Evolutionary conservation across 2,113 vertebrate genomes (phyloP).

Genomic region (Natator depressus): DNA sequence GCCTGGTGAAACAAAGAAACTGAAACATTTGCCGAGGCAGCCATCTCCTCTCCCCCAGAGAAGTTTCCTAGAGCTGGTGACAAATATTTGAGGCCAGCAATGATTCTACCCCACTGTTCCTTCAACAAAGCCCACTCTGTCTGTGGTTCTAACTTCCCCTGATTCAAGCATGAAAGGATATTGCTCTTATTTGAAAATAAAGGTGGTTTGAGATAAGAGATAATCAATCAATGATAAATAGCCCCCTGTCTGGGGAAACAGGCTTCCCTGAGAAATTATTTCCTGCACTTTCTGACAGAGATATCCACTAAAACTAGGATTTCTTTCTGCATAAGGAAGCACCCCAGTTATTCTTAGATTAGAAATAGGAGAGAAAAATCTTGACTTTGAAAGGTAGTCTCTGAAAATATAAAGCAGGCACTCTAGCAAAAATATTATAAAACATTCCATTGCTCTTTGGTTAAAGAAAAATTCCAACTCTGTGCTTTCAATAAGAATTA

Average conservation of each 20-base stretch:
- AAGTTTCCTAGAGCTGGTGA: not conserved
- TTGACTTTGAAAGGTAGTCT: not conserved
- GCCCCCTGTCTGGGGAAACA: not conserved
- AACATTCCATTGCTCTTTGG: not conserved
- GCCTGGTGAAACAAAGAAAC: not conserved
- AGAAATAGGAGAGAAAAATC: not conserved
- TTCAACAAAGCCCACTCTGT: not conserved
- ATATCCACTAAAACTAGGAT: not conserved
- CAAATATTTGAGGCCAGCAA: not conserved
- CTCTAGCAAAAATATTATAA: not conserved
- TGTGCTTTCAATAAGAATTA: not conserved
- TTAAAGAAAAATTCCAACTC: not conserved
- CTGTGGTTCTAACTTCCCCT: not conserved
- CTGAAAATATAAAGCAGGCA: not conserved
- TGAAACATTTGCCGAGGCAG: not conserved
- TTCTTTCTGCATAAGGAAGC: not conserved
- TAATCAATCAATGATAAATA: not conserved
- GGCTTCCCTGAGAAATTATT: not conserved
- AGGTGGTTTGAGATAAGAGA: not conserved
- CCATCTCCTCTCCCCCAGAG: not conserved
- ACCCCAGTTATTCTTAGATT: rapidly evolving
- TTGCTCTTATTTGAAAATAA: not conserved
- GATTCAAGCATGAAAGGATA: not conserved
- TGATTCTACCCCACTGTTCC: not conserved
- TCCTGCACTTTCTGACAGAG: not conserved